Conservation (phyloP, 2,113 vertebrate genomes). For the Piaya cayana region DNA sequence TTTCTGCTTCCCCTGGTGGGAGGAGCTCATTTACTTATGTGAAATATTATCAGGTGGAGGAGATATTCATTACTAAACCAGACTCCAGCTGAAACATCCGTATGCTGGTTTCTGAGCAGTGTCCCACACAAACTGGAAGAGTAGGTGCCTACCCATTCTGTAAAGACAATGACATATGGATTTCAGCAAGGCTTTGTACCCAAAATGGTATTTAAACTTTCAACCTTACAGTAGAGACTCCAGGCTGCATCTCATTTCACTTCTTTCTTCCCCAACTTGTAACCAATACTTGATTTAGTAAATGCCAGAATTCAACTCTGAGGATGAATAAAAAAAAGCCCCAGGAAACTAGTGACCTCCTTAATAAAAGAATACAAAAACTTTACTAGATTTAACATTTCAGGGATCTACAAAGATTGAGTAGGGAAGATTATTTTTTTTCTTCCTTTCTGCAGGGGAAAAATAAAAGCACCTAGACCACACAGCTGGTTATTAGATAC, state of each 20-base stretch:
- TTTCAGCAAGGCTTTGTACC: constrained; percentile 28
- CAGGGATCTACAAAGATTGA: constrained; percentile 42
- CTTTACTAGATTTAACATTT: constrained; percentile 61
- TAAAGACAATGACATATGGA: constrained; percentile 8
- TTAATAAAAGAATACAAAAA: constrained; percentile 54
- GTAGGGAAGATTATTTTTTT: not conserved
- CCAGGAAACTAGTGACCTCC: constrained; percentile 65
- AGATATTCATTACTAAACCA: not conserved
- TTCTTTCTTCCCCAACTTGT: constrained; percentile 59
- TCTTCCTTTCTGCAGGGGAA: not conserved
- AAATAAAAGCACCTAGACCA: constrained; percentile 38
- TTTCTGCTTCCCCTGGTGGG: rapidly evolving
- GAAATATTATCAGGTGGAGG: not conserved
- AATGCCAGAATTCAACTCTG: constrained; percentile 56
- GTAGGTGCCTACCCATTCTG: not conserved
- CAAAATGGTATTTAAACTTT: constrained; percentile 61
- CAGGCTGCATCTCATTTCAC: constrained; percentile 17
- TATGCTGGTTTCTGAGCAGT: not conserved
- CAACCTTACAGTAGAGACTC: constrained; percentile 33
- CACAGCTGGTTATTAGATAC: not conserved
- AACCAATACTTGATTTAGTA: constrained; percentile 65
- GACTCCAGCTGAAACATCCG: not conserved
- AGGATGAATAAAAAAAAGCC: constrained; percentile 66
- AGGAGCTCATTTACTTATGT: not conserved
- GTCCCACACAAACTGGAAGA: not conserved